Base-by-base conservation (phyloP, 2,888 invertebrate genomes). In the Melipona bicolor region DNA sequence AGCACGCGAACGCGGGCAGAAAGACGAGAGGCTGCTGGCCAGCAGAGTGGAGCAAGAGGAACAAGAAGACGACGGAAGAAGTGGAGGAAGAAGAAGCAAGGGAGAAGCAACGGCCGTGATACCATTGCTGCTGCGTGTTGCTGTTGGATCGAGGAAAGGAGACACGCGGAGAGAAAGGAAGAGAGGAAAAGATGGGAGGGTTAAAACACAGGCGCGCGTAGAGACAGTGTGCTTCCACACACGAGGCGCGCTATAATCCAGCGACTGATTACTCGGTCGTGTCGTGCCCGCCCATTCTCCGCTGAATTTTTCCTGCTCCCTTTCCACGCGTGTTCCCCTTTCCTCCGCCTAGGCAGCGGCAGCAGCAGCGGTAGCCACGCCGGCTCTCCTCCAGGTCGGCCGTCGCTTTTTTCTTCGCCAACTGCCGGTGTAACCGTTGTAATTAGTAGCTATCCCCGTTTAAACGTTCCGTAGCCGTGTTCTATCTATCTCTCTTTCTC, bases 391-490 rank as follows among this genome's bases (percentile, higher is more conserved):
- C 56, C 73, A 49, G 79, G n/a, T 36, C 43, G 15, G 19, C 85
- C n/a, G 67, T 17, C n/a, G n/a, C 67, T 83, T 88, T 88, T 86
- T 86, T 86, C 89, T 77, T 86, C 79, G 80, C 82, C 79, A 82
- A 85, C 87, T 81, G 86, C 76, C 87, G 85, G 85, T 85, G 88
- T 90, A 90, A 90, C 90, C 88, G 90, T 90, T 90, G 90, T 90
- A 90, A 90, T 90, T 90, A 90, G 88, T 90, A 90, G 86, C 89
- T 89, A 91, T 89, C 89, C 85, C 88, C 83, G 88, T 88, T 90
- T 90, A 90, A 88, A 90, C 86, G 89, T 87, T 79, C 43, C 87
- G 72, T 80, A 62, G 79, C 77, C 79, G 77, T 74, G 79, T 49
- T 15, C n/a, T 61, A 21, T 61, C 32, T 43, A 50, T 64, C 32